phyloP scores from a whole-genome alignment of 2,888 invertebrate genomes.

The Caenorhabditis japonica region DNA sequence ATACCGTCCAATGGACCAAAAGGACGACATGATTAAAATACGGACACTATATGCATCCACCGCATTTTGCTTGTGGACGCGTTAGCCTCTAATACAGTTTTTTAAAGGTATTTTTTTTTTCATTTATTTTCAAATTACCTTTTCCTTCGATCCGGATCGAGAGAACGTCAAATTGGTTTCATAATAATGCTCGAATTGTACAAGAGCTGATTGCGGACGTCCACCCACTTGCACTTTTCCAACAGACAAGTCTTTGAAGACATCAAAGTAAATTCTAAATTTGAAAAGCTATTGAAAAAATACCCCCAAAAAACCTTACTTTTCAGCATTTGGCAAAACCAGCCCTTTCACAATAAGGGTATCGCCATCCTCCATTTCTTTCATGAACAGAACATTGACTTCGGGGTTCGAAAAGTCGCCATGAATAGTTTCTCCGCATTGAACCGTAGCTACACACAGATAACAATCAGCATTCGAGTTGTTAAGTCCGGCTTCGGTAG shows the following conservation, averaged over 20 bases:
- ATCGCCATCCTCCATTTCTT: conserved; percentile 38
- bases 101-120: too few relatives aligned
- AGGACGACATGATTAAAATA: too few relatives aligned
- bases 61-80: too few relatives aligned
- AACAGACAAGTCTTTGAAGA: conserved; percentile 29
- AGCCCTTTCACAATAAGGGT: conserved; percentile 30
- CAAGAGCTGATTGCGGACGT: conserved; percentile 9
- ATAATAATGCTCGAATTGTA: conserved; percentile 28
- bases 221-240: conserved; percentile 37
- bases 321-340: conserved; percentile 23
- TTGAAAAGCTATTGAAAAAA: background rate
- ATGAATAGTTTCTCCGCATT: conserved; percentile 35
- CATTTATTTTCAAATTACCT: background rate
- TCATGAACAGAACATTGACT: conserved; percentile 35
- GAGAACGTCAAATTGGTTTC: conserved; percentile 34
- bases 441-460: conserved; percentile 34
- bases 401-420: conserved; percentile 40
- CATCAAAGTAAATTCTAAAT: conserved; percentile 33
- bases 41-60: too few relatives aligned
- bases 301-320: background rate
- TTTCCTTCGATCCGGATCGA: conserved; percentile 23
- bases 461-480: conserved; percentile 33
- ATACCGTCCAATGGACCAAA: too few relatives aligned
- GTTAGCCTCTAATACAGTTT: too few relatives aligned
- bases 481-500: too few relatives aligned